Base-by-base conservation (phyloP, 1,140 invertebrate genomes). In the Heliconius hewitsoni region DNA sequence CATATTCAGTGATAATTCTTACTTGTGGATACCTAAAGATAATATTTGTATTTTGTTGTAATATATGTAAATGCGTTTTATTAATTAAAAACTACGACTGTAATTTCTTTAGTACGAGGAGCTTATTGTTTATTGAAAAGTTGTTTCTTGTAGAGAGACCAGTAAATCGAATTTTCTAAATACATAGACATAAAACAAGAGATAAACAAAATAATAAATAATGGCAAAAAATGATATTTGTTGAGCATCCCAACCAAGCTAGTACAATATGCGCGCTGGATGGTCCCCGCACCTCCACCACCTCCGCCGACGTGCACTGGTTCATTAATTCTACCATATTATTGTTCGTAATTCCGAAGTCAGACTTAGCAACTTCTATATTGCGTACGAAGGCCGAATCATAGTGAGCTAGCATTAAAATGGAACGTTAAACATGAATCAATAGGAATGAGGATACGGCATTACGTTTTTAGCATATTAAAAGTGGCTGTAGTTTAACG, bases 281-380 rank as follows among this genome's bases (percentile, higher is more conserved):
- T 88, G 87, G 82, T 80, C 77, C 75, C 77, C 81, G 81, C 83
- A 82, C 81, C 78, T 82, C 81, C 72, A 50, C 72, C 70, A 82
- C 81, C 78, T 82, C 81, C 72, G 55, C 72, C 70, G 79, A 91
- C 90, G 90, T 91, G 89, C 87, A 79, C 77, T 60, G 90, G 46
- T 83, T 90, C 81, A 79, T 82, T 87, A 91, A 87, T 84, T 82
- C 83, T 78, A 83, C 82, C 84, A 83, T 83, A 85, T 82, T 88
- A 84, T 83, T 86, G 82, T 84, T 81, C 76, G 76, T 78, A 74
- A 77, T 72, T 42, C 80, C 75, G 57, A 81, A 74, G 77, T 80
- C 78, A 84, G 79, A 74, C 80, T 80, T 77, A 71, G 60, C 80
- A 81, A 74, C 66, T 77, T 79, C 71, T 73, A 81, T 77, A 76